Evolutionary conservation across 2,888 invertebrate genomes (phyloP).

Genomic region (Bugula neritina): DNA sequence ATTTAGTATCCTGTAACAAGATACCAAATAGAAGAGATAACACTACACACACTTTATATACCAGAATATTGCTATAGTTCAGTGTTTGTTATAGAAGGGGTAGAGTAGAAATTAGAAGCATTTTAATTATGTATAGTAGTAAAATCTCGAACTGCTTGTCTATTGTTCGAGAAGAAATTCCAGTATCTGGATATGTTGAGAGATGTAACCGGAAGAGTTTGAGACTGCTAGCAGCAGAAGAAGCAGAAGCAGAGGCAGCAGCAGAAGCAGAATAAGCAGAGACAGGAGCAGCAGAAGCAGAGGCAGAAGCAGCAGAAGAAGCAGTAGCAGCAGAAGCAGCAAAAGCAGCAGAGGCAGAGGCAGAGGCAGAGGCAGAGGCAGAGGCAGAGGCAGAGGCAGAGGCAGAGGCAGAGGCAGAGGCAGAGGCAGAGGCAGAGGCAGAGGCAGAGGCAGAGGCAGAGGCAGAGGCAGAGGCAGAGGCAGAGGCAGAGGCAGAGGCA

Average conservation of each 20-base stretch:
- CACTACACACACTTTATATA: no score
- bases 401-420: background rate
- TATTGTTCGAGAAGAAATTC: no score
- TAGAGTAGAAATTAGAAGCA: no score
- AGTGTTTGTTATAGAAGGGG: no score
- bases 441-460: background rate
- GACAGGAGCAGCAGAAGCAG: background rate
- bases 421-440: background rate
- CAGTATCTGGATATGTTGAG: no score
- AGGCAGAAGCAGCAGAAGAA: background rate
- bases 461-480: background rate
- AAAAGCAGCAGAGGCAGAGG: background rate
- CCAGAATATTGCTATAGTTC: no score
- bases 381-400: background rate
- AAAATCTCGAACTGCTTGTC: no score
- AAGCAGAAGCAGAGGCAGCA: background rate
- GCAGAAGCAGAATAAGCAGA: background rate
- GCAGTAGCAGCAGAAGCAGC: background rate
- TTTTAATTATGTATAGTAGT: no score
- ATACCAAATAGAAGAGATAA: no score
- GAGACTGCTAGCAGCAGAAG: background rate
- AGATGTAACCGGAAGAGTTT: no score
- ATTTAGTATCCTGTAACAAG: no score
- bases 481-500: background rate
- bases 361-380: background rate